phyloP scores from a whole-genome alignment of 2,797 vertebrate species.

The Mus spretus region DNA sequence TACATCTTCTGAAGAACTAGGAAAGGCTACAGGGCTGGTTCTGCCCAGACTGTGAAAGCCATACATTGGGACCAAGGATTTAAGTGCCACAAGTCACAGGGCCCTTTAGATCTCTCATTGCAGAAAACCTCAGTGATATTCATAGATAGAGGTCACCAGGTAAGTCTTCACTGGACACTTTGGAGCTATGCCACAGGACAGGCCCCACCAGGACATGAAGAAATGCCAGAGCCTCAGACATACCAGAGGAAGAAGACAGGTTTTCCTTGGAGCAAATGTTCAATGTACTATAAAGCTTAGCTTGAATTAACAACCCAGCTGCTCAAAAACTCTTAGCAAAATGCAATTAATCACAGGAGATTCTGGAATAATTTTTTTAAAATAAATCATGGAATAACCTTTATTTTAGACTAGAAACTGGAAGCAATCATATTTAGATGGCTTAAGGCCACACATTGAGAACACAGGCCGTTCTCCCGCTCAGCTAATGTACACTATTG shows the following conservation, averaged over 20 bases:
- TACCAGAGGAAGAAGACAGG: not conserved
- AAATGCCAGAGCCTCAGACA: not conserved
- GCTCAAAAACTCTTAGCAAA: not conserved
- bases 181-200: not conserved
- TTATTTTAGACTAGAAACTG: slow-evolving; percentile 18
- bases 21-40: slow-evolving; percentile 8
- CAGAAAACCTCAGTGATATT: not conserved
- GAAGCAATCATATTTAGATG: not conserved
- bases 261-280: not conserved
- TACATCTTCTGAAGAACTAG: not conserved
- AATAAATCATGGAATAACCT: not conserved
- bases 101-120: too few species aligned
- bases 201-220: not conserved
- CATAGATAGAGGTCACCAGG: not conserved
- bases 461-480: not conserved
- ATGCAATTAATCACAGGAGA: not conserved
- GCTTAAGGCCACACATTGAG: not conserved
- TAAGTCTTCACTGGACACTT: not conserved
- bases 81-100: not conserved
- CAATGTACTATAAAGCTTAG: not conserved
- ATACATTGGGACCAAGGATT: not conserved
- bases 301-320: not conserved
- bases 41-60: not conserved
- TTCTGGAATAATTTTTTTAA: not conserved
- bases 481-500: not conserved